Conservation (phyloP, 2,888 invertebrate genomes). For the Psococerastis gibbosa region DNA sequence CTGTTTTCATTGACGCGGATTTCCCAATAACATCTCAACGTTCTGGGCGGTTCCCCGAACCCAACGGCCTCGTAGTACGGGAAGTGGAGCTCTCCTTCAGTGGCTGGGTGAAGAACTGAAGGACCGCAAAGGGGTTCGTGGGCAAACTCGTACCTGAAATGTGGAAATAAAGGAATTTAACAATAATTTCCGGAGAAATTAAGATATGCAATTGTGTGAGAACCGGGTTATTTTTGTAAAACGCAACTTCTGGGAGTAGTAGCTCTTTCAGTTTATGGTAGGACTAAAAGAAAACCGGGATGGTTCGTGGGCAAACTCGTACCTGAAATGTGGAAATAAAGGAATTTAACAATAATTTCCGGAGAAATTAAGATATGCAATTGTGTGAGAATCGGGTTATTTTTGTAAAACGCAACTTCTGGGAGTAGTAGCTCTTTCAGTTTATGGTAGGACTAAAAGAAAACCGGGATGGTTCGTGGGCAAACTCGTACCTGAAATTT, state of each 20-base stretch:
- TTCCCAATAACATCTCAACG: conserved; percentile 57
- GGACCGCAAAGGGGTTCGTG: conserved; percentile 79
- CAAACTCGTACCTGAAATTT: conserved; percentile 53
- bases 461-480: conserved; percentile 73
- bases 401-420: too few species aligned
- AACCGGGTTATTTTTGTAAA: too few species aligned
- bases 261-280: conserved; percentile 64
- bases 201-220: too few species aligned
- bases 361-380: too few species aligned
- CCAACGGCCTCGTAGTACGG: conserved; percentile 63
- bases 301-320: conserved; percentile 74
- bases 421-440: too few species aligned
- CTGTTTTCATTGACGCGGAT: conserved; percentile 62
- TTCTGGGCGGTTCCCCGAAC: conserved; percentile 27
- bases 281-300: conserved; percentile 64
- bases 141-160: conserved; percentile 54
- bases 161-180: too few species aligned
- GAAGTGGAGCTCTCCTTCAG: conserved; percentile 74
- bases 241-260: too few species aligned
- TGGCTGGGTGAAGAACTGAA: conserved; percentile 54
- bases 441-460: conserved; percentile 53
- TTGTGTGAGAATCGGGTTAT: too few species aligned
- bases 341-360: background rate
- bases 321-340: too few species aligned
- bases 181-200: background rate